These are phyloP conservation scores for Poeciliopsis paucimaculata DNA, from an alignment of 2,797 vertebrate species.

Conservation along the genomic window DNA sequence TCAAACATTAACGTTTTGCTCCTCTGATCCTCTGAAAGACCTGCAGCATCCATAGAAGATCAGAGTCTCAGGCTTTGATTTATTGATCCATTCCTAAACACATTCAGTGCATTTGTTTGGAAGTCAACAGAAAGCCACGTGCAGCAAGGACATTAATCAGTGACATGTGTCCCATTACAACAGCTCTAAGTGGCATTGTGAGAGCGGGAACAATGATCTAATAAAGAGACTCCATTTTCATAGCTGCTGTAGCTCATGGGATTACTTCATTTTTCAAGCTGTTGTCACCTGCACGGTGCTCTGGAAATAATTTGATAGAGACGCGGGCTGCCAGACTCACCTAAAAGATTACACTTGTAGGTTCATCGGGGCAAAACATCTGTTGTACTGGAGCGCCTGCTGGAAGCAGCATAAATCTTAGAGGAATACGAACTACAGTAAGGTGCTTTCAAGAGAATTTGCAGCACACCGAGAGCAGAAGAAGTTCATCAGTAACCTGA, in stretches of 20 bases:
- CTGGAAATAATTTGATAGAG: slow-evolving; percentile 57
- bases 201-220: slow-evolving; percentile 54
- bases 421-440: slow-evolving; percentile 22
- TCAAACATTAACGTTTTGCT: neutral
- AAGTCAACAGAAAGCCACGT: slow-evolving; percentile 25
- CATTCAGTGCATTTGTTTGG: slow-evolving; percentile 37
- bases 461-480: neutral
- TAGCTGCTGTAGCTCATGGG: slow-evolving; percentile 34
- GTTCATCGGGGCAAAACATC: slow-evolving; percentile 55
- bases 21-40: slow-evolving; percentile 11
- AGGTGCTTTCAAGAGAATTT: slow-evolving; percentile 25
- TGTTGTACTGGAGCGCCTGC: slow-evolving; percentile 36
- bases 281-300: slow-evolving; percentile 57
- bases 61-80: slow-evolving; percentile 43
- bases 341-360: slow-evolving; percentile 51
- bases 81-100: slow-evolving; percentile 51
- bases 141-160: slow-evolving; percentile 55
- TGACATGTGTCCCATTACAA: slow-evolving; percentile 44
- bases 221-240: slow-evolving; percentile 55
- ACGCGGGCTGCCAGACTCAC: slow-evolving; percentile 33
- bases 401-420: slow-evolving; percentile 42
- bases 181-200: slow-evolving; percentile 55
- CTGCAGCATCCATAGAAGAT: slow-evolving; percentile 24
- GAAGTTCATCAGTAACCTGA: slow-evolving; percentile 53
- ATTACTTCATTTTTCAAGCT: slow-evolving; percentile 63